Evolutionary conservation across 2,113 vertebrate species (phyloP), one percentile per base, ranked within the genome.

Genomic region (Poecilia latipinna): DNA sequence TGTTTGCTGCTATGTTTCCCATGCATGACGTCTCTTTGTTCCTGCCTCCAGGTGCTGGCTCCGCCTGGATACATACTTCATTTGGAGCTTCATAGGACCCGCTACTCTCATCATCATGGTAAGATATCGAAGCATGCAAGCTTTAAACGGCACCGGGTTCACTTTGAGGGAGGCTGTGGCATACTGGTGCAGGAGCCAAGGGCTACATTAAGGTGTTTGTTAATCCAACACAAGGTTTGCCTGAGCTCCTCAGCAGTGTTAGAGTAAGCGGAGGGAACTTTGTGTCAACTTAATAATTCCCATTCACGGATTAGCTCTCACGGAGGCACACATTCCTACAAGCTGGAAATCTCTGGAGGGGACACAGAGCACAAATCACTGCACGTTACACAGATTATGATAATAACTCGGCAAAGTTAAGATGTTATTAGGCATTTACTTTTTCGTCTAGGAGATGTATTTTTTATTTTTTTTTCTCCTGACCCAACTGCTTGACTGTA

Each of bases 101-200:
- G 98, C 97, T 54, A 99, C 98, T 77, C 96, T 99, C 93, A 99
- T 99, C 93, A 99, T 99, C 91, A 99, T 99, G 98, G 98, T 99
- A 93, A 96, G 95, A 85, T 29, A 80, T 17, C 3, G 4, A 44
- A 44, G 3, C 12, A 57, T 57, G 78, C 67, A 29, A 48, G 57
- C 68, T 51, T 48, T 61, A 74, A 83, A 35, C 28, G 32, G 42
- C 57, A 22, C 62, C 33, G 10, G 57, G 73, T 74, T 54, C 54
- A 42, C 66, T 57, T 17, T 62, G 61, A 39, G 54, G 67, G 48
- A 2, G 6, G 19, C 39, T 74, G 71, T 74, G 70, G 69, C 68
- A 63, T 72, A n/a, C 73, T 75, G 1, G 1, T 62, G 32, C 72
- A 51, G 61, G 65, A 82, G 60, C 28, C 3, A 71, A 22, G 4